phyloP scores from a whole-genome alignment of 2,888 invertebrate genomes.

The Agrochola lychnidis region DNA sequence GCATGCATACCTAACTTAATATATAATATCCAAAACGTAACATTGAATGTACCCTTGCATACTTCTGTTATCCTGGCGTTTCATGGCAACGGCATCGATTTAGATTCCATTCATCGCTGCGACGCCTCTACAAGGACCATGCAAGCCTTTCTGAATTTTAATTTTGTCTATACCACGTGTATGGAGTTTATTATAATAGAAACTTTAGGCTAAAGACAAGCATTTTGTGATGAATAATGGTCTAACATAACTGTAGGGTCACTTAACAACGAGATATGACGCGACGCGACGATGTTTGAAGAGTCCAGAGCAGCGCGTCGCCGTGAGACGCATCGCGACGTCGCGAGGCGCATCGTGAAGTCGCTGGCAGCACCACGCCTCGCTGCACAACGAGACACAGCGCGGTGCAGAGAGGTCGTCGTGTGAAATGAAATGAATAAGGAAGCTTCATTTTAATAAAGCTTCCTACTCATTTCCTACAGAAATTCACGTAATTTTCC shows the following conservation, averaged over 20 bases:
- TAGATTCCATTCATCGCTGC: not conserved
- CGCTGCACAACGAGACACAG: no score
- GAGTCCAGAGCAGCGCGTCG: no score
- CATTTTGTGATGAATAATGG: not conserved
- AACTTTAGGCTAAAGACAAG: not conserved
- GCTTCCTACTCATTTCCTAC: no score
- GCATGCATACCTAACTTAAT: not conserved
- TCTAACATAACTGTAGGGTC: not conserved
- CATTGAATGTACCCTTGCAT: not conserved
- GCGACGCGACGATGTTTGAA: not conserved
- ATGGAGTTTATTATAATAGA: not conserved
- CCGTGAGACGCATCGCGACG: no score
- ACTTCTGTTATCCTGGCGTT: not conserved
- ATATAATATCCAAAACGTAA: not conserved
- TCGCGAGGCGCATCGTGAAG: no score
- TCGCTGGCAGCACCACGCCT: no score
- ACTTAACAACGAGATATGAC: no score
- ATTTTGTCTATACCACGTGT: not conserved
- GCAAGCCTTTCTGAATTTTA: not conserved
- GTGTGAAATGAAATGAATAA: no score
- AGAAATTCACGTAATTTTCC: no score
- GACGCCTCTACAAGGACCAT: not conserved
- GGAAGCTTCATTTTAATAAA: no score
- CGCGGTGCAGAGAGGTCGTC: no score
- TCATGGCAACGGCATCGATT: slow-evolving; percentile 4